Percentiles rank a stretch among this genome's conserved stretches.
Conservation (phyloP, 2,113 vertebrate genomes). For the pig (Sus scrofa) region DNA sequence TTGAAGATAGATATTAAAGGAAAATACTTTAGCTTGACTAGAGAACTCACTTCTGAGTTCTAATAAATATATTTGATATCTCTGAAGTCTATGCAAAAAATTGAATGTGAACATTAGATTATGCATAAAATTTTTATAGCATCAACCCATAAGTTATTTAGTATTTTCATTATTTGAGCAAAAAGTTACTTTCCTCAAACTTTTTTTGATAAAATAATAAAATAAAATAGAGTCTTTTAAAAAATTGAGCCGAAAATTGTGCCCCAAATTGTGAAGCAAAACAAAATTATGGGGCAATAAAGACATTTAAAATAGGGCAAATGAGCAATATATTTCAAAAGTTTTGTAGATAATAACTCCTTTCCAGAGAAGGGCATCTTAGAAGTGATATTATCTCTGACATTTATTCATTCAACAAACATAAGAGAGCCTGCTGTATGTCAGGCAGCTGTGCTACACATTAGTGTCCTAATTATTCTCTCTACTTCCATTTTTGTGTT, state of each 20-base stretch:
- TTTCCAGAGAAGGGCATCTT: slow-evolving; percentile 6
- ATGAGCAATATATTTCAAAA: slow-evolving; percentile 7
- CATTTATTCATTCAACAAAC: slow-evolving; percentile 21
- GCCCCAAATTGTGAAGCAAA: background rate
- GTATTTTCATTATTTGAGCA: slow-evolving; percentile 50
- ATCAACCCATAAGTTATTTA: slow-evolving; percentile 13
- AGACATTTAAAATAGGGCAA: background rate
- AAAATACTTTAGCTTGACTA: background rate
- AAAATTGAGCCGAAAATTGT: slow-evolving; percentile 24
- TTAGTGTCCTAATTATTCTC: background rate
- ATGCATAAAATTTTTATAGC: slow-evolving; percentile 31
- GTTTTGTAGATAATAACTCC: background rate
- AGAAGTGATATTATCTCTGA: slow-evolving; percentile 39
- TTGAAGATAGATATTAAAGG: slow-evolving; percentile 19
- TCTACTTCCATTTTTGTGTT: slow-evolving; percentile 16
- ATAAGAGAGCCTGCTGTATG: background rate
- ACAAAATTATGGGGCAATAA: slow-evolving; percentile 13
- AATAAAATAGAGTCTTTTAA: slow-evolving; percentile 7
- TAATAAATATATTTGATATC: slow-evolving; percentile 55
- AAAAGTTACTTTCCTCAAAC: slow-evolving; percentile 50
- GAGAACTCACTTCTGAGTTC: slow-evolving; percentile 33
- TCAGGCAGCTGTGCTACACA: background rate
- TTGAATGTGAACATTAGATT: background rate
- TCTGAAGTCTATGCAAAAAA: slow-evolving; percentile 43
- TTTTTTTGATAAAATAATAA: background rate